Evolutionary conservation across 2,113 vertebrate genomes (phyloP).

Genomic region (Passerina amoena): DNA sequence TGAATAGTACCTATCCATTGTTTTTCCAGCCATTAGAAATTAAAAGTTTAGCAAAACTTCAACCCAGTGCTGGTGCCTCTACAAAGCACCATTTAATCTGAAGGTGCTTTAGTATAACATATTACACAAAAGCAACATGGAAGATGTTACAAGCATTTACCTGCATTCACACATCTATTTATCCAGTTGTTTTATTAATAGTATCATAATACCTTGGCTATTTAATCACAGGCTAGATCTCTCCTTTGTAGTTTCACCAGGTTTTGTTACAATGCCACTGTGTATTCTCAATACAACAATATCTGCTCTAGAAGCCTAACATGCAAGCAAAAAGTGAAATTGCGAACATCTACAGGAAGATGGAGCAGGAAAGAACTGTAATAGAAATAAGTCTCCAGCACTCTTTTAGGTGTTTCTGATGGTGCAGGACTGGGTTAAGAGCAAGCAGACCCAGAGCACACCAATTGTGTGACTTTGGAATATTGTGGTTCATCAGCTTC

Average conservation of each 20-base stretch:
- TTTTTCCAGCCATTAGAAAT: neutral
- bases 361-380: neutral
- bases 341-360: neutral
- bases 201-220: neutral
- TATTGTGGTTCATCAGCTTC: neutral
- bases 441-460: neutral
- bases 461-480: neutral
- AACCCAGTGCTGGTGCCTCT: neutral
- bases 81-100: neutral
- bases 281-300: neutral
- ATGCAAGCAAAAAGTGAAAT: neutral
- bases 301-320: neutral
- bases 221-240: neutral
- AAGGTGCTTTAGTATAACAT: neutral
- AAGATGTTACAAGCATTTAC: neutral
- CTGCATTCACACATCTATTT: neutral
- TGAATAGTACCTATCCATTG: neutral
- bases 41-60: neutral
- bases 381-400: neutral
- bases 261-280: neutral
- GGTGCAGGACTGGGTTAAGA: neutral
- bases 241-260: neutral
- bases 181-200: neutral
- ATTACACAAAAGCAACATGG: neutral
- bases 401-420: neutral